Evolutionary conservation across 1,140 invertebrate species (phyloP).

Genomic region (Rhagoletis zephyria): DNA sequence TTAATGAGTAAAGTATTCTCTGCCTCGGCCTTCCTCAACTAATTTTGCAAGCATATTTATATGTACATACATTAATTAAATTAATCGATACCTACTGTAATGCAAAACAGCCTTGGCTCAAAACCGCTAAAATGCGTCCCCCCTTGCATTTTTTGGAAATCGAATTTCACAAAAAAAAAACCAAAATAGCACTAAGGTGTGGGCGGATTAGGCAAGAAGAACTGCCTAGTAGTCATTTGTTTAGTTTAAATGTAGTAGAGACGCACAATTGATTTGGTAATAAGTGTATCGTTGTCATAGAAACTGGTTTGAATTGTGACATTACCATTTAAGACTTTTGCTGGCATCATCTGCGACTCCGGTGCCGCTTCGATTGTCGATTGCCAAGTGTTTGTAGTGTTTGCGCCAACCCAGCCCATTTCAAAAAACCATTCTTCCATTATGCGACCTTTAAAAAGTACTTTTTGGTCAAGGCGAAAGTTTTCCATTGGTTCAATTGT

Average conservation of each 20-base stretch:
- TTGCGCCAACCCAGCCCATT: slow-evolving; percentile 98
- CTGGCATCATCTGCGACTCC: slow-evolving; percentile 99
- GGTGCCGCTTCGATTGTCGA: slow-evolving; percentile 97
- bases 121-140: too few species aligned
- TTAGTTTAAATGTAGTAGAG: slow-evolving; percentile 91
- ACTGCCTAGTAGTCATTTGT: slow-evolving; percentile 3
- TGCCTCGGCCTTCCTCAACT: too few species aligned
- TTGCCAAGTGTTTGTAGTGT: slow-evolving; percentile 99
- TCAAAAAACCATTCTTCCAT: slow-evolving; percentile 99
- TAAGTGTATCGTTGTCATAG: slow-evolving; percentile 94
- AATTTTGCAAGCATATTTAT: too few species aligned
- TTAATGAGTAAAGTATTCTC: too few species aligned
- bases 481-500: slow-evolving; percentile 96
- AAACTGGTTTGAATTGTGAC: slow-evolving; percentile 99
- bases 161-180: too few species aligned
- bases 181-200: too few species aligned
- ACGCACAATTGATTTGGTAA: slow-evolving; percentile 94
- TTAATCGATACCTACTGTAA: too few species aligned
- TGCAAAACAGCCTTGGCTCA: too few species aligned
- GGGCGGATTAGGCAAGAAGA: not conserved
- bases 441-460: slow-evolving; percentile 85
- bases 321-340: slow-evolving; percentile 96
- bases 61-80: too few species aligned
- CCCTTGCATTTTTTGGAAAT: too few species aligned
- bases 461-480: slow-evolving; percentile 96